Conservation (phyloP, 2,797 vertebrate genomes). For the Parauchenoglanis ngamensis region DNA sequence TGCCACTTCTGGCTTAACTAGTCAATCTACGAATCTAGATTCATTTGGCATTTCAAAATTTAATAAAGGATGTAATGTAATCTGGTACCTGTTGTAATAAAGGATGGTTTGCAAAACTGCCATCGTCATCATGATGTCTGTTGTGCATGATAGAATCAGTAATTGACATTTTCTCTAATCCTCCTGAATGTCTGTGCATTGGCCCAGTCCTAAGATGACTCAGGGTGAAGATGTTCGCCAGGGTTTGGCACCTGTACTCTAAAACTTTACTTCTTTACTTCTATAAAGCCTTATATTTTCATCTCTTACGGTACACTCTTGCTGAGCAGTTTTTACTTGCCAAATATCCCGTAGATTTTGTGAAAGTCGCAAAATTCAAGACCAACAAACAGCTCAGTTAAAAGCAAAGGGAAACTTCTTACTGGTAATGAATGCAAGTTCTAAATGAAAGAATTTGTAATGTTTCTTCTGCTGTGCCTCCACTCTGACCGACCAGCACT, state of each 20-base stretch:
- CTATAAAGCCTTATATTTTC: conserved; percentile 1
- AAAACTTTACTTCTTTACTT: conserved; percentile 2
- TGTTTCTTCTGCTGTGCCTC: conserved; percentile 41
- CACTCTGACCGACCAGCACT: conserved; percentile 44
- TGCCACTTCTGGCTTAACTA: not conserved
- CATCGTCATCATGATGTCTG: not conserved
- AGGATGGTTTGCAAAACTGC: not conserved
- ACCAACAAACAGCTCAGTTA: not conserved
- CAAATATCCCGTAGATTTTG: conserved; percentile 1
- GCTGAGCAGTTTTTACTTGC: conserved; percentile 11
- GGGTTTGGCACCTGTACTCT: not conserved
- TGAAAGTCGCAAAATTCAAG: not conserved
- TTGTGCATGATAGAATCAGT: not conserved
- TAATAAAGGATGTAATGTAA: not conserved
- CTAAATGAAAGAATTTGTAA: conserved; percentile 46
- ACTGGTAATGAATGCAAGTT: conserved; percentile 50
- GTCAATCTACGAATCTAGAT: not conserved
- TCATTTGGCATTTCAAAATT: not conserved
- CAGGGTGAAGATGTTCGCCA: not conserved
- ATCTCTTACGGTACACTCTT: conserved; percentile 1
- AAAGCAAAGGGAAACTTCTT: conserved; percentile 29
- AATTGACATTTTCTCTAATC: not conserved
- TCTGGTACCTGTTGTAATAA: not conserved
- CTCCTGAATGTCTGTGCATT: not conserved
- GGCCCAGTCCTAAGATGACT: not conserved